Percentiles rank a stretch among this genome's conserved stretches.
Evolutionary conservation across 2,797 vertebrate species (phyloP).

Genomic region (Scolopax rusticola): DNA sequence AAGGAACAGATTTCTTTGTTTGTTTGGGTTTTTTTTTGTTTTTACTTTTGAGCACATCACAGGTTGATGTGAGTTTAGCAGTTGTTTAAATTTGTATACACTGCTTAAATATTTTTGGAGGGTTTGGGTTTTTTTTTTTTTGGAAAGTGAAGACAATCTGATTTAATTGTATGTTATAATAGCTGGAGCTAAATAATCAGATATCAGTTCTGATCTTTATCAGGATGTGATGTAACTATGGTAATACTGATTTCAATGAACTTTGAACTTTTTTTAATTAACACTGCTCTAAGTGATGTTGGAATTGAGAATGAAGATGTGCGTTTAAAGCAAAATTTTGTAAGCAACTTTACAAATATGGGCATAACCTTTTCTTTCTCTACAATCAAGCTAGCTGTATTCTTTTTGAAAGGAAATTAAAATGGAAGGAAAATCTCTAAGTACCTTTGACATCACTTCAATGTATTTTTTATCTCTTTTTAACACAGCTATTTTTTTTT

Average conservation of each 20-base stretch:
- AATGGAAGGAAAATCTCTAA: background rate
- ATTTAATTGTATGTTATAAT: background rate
- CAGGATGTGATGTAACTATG: background rate
- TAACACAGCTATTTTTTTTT: background rate
- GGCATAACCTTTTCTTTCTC: background rate
- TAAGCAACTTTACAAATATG: background rate
- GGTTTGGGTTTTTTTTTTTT: background rate
- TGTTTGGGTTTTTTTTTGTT: background rate
- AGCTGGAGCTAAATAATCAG: background rate
- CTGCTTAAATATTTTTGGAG: background rate
- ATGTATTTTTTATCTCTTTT: background rate
- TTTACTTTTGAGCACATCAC: background rate
- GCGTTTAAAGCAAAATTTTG: background rate
- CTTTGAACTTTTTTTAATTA: background rate
- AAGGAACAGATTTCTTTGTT: background rate
- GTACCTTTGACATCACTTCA: background rate
- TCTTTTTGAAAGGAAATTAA: background rate
- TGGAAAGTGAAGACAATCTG: background rate
- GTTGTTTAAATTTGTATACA: background rate
- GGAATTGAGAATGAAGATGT: background rate
- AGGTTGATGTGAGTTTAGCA: background rate
- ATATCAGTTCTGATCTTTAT: background rate
- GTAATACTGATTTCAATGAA: background rate
- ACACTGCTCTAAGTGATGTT: background rate
- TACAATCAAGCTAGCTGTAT: background rate